These are phyloP conservation scores for Diplodus puntazzo DNA, from an alignment of 2,797 vertebrate species.

Conservation along the genomic window DNA sequence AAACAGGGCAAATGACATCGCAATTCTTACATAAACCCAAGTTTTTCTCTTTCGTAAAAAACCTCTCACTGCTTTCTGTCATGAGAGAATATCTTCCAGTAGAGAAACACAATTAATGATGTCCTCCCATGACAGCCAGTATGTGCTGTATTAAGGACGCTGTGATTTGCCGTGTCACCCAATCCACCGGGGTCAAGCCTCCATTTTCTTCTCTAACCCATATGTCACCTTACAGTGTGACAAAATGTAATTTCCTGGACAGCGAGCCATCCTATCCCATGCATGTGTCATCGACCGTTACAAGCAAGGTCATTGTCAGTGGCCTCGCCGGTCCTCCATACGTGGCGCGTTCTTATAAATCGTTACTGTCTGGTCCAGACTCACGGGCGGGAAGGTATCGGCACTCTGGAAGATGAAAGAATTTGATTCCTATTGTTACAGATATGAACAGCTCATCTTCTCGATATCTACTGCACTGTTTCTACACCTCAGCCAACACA, in stretches of 20 bases:
- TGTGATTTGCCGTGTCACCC: constrained; percentile 49
- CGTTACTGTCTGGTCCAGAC: constrained; percentile 1
- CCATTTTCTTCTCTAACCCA: constrained; percentile 46
- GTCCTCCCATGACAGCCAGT: constrained; percentile 32
- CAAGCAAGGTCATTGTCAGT: constrained; percentile 54
- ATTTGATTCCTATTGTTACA: not conserved
- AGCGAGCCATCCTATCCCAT: constrained; percentile 22
- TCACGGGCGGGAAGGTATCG: constrained; percentile 18
- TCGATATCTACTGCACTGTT: constrained; percentile 10
- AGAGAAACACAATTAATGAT: constrained; percentile 28
- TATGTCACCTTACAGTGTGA: constrained; percentile 59
- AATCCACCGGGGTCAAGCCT: constrained; percentile 46
- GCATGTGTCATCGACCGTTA: constrained; percentile 40
- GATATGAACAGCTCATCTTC: not conserved
- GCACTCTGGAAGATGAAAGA: constrained; percentile 54
- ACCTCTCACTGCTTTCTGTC: not conserved
- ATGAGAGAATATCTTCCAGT: constrained; percentile 25
- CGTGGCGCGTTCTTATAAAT: constrained; percentile 42
- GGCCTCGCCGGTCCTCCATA: not conserved
- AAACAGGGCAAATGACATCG: not conserved
- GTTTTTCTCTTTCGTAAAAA: not conserved
- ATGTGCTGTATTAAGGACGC: constrained; percentile 37
- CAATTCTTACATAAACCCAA: constrained; percentile 24
- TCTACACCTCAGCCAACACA: not conserved
- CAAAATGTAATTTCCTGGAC: constrained; percentile 67